Conservation (phyloP, 2,113 vertebrate genomes). For the Microtus pennsylvanicus region DNA sequence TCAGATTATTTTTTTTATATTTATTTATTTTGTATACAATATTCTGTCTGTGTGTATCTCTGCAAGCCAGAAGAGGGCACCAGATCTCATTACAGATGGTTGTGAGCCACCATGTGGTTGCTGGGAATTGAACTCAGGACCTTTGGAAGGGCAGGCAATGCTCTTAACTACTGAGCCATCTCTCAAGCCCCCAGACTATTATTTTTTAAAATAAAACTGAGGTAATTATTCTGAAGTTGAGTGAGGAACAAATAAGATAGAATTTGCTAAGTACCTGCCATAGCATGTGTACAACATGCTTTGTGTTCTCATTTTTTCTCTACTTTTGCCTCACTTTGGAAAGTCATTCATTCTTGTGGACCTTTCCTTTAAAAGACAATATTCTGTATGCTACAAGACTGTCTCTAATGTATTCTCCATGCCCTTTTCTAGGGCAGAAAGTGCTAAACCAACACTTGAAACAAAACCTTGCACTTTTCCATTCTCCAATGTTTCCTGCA, state of each 20-base stretch:
- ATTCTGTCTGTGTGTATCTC: too few relatives aligned
- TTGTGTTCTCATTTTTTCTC: background rate
- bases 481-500: background rate
- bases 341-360: background rate
- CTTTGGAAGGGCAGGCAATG: too few relatives aligned
- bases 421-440: background rate
- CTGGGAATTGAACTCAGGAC: too few relatives aligned
- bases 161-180: too few relatives aligned
- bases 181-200: background rate
- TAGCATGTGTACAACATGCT: background rate
- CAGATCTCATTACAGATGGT: too few relatives aligned
- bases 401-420: background rate
- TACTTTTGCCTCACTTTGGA: background rate
- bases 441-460: background rate
- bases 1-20: background rate
- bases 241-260: background rate
- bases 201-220: background rate
- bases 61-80: too few relatives aligned
- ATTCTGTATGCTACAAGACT: background rate
- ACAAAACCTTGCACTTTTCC: background rate
- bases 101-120: too few relatives aligned
- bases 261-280: background rate
- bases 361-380: background rate
- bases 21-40: too few relatives aligned
- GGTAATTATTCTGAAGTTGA: background rate